Percentiles rank a stretch among this genome's conserved stretches.
Conservation (phyloP, 2,888 invertebrate genomes). For the Trisateles emortualis region DNA sequence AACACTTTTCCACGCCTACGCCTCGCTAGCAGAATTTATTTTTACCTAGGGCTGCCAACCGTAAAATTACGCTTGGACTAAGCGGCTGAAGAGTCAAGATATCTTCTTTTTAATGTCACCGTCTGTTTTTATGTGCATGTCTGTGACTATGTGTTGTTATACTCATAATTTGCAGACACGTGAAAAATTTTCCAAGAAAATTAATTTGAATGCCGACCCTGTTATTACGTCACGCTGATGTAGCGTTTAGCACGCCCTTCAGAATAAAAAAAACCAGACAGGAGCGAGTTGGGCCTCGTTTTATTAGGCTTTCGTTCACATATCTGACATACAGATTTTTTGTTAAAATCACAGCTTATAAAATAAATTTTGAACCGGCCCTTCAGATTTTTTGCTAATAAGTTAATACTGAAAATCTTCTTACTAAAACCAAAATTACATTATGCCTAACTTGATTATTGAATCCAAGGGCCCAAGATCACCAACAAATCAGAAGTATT, state of each 20-base stretch:
- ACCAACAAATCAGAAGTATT: too few relatives aligned
- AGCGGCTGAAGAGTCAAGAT: constrained; percentile 20
- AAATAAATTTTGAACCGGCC: too few relatives aligned
- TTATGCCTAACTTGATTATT: too few relatives aligned
- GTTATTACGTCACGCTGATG: constrained; percentile 20
- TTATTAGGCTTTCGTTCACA: too few relatives aligned
- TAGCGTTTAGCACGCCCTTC: not conserved
- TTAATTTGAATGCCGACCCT: constrained; percentile 19
- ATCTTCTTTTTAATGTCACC: constrained; percentile 24
- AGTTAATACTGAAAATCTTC: too few relatives aligned
- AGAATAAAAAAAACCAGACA: too few relatives aligned
- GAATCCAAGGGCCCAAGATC: too few relatives aligned
- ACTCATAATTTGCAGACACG: constrained; percentile 23
- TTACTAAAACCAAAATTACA: too few relatives aligned
- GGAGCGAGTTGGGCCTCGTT: too few relatives aligned
- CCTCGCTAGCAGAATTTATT: constrained; percentile 47
- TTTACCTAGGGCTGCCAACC: constrained; percentile 49
- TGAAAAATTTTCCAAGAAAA: constrained; percentile 24
- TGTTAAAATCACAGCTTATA: too few relatives aligned
- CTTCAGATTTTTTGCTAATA: too few relatives aligned
- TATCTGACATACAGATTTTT: too few relatives aligned
- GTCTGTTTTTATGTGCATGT: constrained; percentile 13
- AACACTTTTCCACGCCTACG: constrained; percentile 27
- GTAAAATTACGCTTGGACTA: constrained; percentile 52
- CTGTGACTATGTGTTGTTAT: constrained; percentile 22